Conservation (phyloP, 2,888 invertebrate species). For the Drosophila colorata region DNA sequence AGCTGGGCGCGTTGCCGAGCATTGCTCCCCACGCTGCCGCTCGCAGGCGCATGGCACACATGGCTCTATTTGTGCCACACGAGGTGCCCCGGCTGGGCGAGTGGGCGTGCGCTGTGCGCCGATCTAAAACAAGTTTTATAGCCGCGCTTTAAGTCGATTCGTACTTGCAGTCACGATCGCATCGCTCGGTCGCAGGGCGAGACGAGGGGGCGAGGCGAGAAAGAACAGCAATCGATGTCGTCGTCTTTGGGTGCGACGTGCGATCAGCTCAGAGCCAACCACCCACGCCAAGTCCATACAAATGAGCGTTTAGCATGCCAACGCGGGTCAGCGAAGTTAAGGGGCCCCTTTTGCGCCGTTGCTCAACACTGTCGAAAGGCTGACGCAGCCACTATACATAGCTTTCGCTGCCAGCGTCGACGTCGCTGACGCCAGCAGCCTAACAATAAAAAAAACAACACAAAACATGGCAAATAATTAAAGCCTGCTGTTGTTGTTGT, state of each 20-base stretch:
- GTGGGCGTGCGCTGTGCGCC: conserved; percentile 45
- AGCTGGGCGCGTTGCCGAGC: conserved; percentile 61
- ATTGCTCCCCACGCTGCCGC: conserved; percentile 55
- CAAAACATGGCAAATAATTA: conserved; percentile 37
- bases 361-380: conserved; percentile 53
- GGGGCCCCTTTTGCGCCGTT: conserved; percentile 27
- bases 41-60: conserved; percentile 11
- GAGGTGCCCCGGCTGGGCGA: conserved; percentile 32
- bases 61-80: conserved; percentile 1
- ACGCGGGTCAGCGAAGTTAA: conserved; percentile 1
- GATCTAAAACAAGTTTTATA: conserved; percentile 67
- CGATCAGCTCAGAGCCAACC: conserved; percentile 32
- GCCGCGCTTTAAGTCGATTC: conserved; percentile 27
- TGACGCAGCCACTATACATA: conserved; percentile 28
- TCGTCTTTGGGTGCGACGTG: conserved; percentile 7
- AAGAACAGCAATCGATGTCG: conserved; percentile 5
- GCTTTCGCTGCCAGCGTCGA: conserved; percentile 12
- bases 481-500: conserved; percentile 14
- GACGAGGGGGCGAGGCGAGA: not conserved
- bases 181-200: conserved; percentile 10
- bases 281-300: conserved; percentile 63
- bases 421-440: conserved; percentile 32
- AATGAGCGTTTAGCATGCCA: conserved; percentile 50
- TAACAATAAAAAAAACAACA: conserved; percentile 31
- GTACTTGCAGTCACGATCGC: conserved; percentile 60